Base-by-base conservation (phyloP, 2,797 vertebrate genomes). In the Caiman crocodilus region DNA sequence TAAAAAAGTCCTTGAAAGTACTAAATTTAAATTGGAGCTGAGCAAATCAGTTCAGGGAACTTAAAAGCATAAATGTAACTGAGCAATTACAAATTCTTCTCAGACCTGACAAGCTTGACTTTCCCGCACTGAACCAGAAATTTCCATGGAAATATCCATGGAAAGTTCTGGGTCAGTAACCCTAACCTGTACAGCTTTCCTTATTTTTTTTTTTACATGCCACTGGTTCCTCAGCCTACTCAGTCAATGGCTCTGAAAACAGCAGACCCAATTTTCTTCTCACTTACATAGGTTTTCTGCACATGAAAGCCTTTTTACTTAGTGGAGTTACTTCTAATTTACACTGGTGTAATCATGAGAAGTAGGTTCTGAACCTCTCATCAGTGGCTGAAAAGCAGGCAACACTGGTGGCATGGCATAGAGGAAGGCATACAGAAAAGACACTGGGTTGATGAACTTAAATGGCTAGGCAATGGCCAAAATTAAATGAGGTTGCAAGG, bases 241-340 rank as follows among this genome's bases (percentile, higher is more conserved):
- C 86, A 90, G 77, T 82, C 95, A 92, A 87, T 84, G 84, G 83
- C 88, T 95, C 93, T 61, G 82, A 82, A 95, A 91, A 90, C 64
- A 50, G 61, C 58, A 61, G 81, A 85, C 28, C 23, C 0, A 1
- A 81, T 65, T 63, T 20, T 84, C 78, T 87, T 93, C 82, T 90
- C 91, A 84, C 82, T 93, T 87, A 91, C 79, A 94, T 89, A 88
- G 84, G 76, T 69, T 50, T 26, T 73, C 14, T 25, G 50, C 69
- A 14, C 26, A 42, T 16, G 35, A 42, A 73, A 73, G 6, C 26
- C 35, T 14, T 42, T 25, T 73, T 21, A 50, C 35, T 26, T 73
- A 50, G 35, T 73, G 69, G 42, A 50, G 42, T 50, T 50, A 50
- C 42, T 50, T 50, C 42, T 50, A 50, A 50, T 50, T 50, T 50